Conservation (phyloP, 2,797 vertebrate genomes). For the Helicolenus hilgendorfi region DNA sequence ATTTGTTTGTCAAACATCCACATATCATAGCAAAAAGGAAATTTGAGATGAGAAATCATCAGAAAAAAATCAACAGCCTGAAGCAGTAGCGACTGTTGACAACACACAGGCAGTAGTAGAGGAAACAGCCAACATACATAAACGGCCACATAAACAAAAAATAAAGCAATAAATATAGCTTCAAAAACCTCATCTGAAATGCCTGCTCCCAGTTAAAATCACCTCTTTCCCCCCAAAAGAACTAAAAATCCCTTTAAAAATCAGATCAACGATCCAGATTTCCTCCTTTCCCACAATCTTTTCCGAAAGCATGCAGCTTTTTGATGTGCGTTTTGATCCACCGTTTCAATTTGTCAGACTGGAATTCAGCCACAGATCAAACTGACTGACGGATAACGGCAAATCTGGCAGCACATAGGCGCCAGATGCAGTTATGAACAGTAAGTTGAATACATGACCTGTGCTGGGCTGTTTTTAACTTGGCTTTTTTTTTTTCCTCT, state of each 20-base stretch:
- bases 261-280: background rate
- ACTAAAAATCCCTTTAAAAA: background rate
- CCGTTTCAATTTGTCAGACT: constrained; percentile 37
- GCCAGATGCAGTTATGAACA: constrained; percentile 21
- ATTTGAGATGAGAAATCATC: background rate
- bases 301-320: background rate
- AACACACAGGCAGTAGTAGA: background rate
- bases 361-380: constrained; percentile 49
- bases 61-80: background rate
- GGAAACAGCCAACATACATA: background rate
- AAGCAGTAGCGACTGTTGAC: constrained; percentile 1
- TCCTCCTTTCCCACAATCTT: background rate
- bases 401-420: constrained; percentile 29
- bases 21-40: background rate
- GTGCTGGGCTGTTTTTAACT: constrained; percentile 4
- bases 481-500: background rate
- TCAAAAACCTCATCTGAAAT: background rate
- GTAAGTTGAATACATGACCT: constrained; percentile 2
- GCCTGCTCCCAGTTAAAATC: constrained; percentile 1
- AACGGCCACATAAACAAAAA: background rate
- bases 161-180: background rate
- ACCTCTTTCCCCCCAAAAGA: background rate
- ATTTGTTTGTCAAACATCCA: background rate
- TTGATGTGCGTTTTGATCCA: constrained; percentile 26
- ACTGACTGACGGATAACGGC: constrained; percentile 17